phyloP scores from a whole-genome alignment of 2,113 vertebrate species.

The Sarotherodon lohbergeri region DNA sequence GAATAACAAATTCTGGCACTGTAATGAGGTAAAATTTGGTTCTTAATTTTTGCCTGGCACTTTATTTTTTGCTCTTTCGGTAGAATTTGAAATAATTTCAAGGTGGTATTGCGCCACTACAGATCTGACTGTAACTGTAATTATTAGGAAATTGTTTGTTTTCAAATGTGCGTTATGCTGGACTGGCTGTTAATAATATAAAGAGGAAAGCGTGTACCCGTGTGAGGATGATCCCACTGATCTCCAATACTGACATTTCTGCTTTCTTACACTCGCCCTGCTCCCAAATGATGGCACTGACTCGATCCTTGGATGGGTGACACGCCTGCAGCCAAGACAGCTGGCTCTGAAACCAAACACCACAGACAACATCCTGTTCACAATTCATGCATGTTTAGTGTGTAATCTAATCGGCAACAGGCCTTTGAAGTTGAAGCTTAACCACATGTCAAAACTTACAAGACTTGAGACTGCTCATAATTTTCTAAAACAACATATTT shows the following conservation, averaged over 20 bases:
- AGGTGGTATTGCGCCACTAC: not conserved
- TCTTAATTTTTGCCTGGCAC: not conserved
- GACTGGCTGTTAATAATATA: not conserved
- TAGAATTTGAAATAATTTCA: not conserved
- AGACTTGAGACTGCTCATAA: not conserved
- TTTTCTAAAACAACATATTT: not conserved
- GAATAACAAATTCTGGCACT: not conserved
- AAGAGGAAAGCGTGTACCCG: slow-evolving; percentile 72
- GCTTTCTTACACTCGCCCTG: slow-evolving; percentile 96
- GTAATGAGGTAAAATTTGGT: not conserved
- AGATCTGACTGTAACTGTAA: not conserved
- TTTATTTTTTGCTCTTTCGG: rapidly evolving
- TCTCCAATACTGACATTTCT: slow-evolving; percentile 96
- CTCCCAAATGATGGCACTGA: slow-evolving; percentile 97
- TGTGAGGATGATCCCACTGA: slow-evolving; percentile 95
- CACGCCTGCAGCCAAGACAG: slow-evolving; percentile 93
- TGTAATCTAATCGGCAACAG: not conserved
- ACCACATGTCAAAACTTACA: not conserved
- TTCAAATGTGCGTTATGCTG: not conserved
- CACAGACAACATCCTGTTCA: not conserved
- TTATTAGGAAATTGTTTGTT: not conserved
- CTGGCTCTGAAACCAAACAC: slow-evolving; percentile 74
- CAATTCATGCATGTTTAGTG: not conserved
- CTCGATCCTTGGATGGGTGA: slow-evolving; percentile 88
- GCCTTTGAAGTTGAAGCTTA: not conserved